These are phyloP conservation scores for Pogonognathellus flavescens DNA, from an alignment of 1,140 invertebrate genomes.

Conservation along the genomic window DNA sequence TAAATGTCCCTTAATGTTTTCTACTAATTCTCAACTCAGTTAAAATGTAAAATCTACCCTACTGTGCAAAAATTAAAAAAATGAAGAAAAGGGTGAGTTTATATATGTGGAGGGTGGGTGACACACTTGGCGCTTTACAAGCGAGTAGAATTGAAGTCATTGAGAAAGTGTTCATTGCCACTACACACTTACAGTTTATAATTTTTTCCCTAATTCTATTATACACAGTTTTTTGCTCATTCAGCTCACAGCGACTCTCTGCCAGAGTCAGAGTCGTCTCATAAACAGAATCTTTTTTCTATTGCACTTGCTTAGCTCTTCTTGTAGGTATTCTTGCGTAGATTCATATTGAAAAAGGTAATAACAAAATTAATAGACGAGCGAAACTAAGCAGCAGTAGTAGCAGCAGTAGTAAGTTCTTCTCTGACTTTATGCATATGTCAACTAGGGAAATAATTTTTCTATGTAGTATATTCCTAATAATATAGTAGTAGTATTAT, in stretches of 20 bases:
- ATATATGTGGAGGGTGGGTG: neutral
- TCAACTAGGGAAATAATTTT: too few relatives aligned
- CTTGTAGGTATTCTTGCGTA: too few relatives aligned
- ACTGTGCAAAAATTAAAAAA: constrained; percentile 44
- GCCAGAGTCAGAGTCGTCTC: neutral
- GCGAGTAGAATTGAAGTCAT: constrained; percentile 23
- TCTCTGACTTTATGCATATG: constrained; percentile 1
- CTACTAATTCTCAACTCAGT: neutral
- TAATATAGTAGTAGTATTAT: too few relatives aligned
- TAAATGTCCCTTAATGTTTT: neutral
- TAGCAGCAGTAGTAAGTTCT: too few relatives aligned
- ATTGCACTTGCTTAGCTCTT: too few relatives aligned
- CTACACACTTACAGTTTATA: neutral
- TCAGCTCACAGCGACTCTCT: constrained; percentile 11
- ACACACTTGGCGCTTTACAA: constrained; percentile 37
- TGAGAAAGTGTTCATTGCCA: constrained; percentile 22
- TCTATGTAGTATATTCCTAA: too few relatives aligned
- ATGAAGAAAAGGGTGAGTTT: constrained; percentile 16
- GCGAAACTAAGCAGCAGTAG: constrained; percentile 23
- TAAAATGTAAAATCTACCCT: constrained; percentile 15
- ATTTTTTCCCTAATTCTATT: neutral
- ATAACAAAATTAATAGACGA: constrained; percentile 45
- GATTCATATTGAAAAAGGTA: too few relatives aligned
- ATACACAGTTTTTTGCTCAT: constrained; percentile 30
- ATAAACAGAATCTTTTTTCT: constrained; percentile 1